Evolutionary conservation across 2,113 vertebrate species (phyloP), one percentile per base, ranked within the genome.

Genomic region (Prunella fulvescens): DNA sequence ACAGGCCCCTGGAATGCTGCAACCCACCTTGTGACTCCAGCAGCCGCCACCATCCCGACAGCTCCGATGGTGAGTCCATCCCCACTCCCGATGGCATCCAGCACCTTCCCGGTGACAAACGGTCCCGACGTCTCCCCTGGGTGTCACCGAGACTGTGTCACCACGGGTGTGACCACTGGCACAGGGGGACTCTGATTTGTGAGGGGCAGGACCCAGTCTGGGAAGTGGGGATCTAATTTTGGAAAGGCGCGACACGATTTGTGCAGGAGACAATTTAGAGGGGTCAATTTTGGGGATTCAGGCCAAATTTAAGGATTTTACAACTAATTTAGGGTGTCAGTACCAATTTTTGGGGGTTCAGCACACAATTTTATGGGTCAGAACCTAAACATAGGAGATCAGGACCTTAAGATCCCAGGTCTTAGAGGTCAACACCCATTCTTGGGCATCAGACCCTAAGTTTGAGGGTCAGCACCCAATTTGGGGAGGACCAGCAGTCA

Each of bases 1-100:
- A 28, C 19, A 10, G 6, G 35, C 9, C 35, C 48, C 0, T 1
- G 66, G 20, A 35, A 64, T 3, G 31, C 66, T 18, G 12, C 3
- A 2, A 71, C 86, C 18, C 22, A 88, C 76, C 58, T 88, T 37
- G 42, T 5, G 1, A 26, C 58, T 65, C 33, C 67, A 4, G 44
- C 31, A 10, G 76, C 76, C 0, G 6, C 67, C 50, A 88, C 76
- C 76, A 81, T 81, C 10, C 58, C 50, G 0, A 81, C 0, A 3
- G 67, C 86, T 37, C 66, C 18, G 1, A 58, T 3, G 1, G 58
- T 44, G 58, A 73, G 37, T 39, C 67, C 67, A 0, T 37, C 33
- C 18, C 86, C 44, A 3, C 3, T 72, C 7, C 67, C 2, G 2
- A 88, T 58, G 86, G 77, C 44, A 28, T 88, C 86, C 58, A 88